Conservation (phyloP, 53 echinoderm and acorn worm genomes). For the Echinarachnius parma region DNA sequence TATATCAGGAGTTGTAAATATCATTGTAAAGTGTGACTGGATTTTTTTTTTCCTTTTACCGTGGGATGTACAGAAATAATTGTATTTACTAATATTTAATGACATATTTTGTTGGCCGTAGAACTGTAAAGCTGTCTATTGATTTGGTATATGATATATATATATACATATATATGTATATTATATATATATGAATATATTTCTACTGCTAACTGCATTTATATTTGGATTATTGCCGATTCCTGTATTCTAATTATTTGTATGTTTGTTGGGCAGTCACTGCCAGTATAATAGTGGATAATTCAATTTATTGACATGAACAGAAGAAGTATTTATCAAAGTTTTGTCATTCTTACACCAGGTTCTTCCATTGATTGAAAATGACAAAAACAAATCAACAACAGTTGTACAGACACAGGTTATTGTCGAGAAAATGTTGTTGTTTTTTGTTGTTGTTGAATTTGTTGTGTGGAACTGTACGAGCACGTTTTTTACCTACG, state of each 20-base stretch:
- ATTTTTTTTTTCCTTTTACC: constrained; percentile 3
- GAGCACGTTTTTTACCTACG: too few relatives aligned
- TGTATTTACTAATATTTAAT: constrained; percentile 27
- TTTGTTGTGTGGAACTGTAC: constrained; percentile 22
- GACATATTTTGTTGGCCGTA: constrained; percentile 42
- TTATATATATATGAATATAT: too few relatives aligned
- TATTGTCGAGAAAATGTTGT: constrained; percentile 11
- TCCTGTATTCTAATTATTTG: too few relatives aligned
- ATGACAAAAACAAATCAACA: constrained; percentile 8
- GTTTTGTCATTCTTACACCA: not conserved
- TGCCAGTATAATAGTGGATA: too few relatives aligned
- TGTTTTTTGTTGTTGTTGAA: constrained; percentile 5
- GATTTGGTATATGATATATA: constrained; percentile 24
- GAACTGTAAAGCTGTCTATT: constrained; percentile 28
- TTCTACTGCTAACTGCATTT: too few relatives aligned
- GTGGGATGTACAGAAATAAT: constrained; percentile 28
- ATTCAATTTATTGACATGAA: too few relatives aligned
- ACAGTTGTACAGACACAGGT: constrained; percentile 34
- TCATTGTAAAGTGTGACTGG: constrained; percentile 35
- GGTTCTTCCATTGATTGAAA: constrained; percentile 49
- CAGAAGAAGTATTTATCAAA: too few relatives aligned
- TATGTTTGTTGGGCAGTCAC: too few relatives aligned
- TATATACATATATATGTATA: too few relatives aligned
- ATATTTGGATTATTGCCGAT: too few relatives aligned
- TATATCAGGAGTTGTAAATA: constrained; percentile 46